A percentile compares a stretch with the other conserved stretches of the same genome.
Evolutionary conservation across 64 coral and sea anemone species (phyloP).

Genomic region (Astreopora myriophthalma): DNA sequence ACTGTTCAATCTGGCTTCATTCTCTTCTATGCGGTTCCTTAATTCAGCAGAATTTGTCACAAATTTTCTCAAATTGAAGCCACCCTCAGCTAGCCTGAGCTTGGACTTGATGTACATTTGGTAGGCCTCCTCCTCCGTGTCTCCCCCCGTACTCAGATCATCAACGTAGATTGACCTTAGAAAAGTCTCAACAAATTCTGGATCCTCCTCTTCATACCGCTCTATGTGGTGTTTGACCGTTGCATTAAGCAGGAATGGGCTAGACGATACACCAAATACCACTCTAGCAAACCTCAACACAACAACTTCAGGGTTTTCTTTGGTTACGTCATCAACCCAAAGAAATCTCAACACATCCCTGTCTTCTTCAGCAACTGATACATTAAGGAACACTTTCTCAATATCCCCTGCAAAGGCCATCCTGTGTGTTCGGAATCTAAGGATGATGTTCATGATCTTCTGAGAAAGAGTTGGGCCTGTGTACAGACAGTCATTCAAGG

Average conservation of each 20-base stretch:
- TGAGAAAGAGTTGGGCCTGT: conserved; percentile 44
- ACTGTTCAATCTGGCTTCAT: neutral
- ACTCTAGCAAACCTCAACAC: conserved; percentile 29
- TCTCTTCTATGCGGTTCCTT: neutral
- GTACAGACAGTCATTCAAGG: conserved; percentile 65
- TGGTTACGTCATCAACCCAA: conserved; percentile 19
- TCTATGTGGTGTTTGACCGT: conserved; percentile 24
- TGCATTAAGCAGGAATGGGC: conserved; percentile 19
- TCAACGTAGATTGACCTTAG: conserved; percentile 34
- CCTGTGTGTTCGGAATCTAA: conserved; percentile 44
- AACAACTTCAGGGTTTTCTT: neutral
- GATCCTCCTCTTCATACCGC: neutral
- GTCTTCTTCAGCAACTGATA: conserved; percentile 18
- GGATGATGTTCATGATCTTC: conserved; percentile 54
- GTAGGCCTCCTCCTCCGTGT: neutral
- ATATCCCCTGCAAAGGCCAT: conserved; percentile 46
- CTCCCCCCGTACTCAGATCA: conserved; percentile 1
- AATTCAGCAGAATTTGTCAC: neutral
- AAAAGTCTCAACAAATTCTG: neutral
- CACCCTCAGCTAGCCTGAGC: conserved; percentile 23
- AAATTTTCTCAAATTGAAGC: conserved; percentile 65
- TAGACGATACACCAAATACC: conserved; percentile 45
- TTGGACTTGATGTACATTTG: conserved; percentile 22
- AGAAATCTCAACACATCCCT: conserved; percentile 47
- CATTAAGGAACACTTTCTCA: conserved; percentile 58